phyloP scores from a whole-genome alignment of 2,888 invertebrate genomes.

The Drosophila siamana region DNA sequence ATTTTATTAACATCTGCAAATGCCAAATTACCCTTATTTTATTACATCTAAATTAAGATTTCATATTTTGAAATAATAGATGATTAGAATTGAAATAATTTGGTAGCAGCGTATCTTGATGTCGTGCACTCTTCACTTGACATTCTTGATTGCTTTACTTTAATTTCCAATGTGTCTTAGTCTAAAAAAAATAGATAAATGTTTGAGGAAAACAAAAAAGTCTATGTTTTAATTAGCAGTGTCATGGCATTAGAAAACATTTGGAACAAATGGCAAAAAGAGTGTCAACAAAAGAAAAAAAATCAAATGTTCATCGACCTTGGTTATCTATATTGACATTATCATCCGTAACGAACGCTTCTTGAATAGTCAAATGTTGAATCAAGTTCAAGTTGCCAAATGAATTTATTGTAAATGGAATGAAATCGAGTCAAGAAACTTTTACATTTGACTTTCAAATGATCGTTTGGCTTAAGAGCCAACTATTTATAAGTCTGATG shows the following conservation, averaged over 20 bases:
- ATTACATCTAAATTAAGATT: too few relatives aligned
- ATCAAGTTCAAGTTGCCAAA: conserved; percentile 55
- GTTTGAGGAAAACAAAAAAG: conserved; percentile 29
- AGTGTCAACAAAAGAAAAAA: conserved; percentile 12
- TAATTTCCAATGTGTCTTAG: conserved; percentile 1
- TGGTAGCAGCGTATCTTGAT: neutral
- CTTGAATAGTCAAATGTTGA: conserved; percentile 40
- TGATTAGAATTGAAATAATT: neutral
- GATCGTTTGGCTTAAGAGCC: conserved; percentile 22
- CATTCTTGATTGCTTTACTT: neutral
- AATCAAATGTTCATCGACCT: conserved; percentile 48
- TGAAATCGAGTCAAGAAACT: conserved; percentile 56
- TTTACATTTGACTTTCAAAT: conserved; percentile 70
- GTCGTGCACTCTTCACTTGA: neutral
- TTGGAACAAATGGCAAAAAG: conserved; percentile 7
- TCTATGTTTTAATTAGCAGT: conserved; percentile 44
- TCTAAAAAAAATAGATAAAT: neutral
- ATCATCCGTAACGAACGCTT: conserved; percentile 56
- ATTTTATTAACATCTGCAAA: too few relatives aligned
- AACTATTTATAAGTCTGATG: conserved; percentile 26
- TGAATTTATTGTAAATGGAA: conserved; percentile 42
- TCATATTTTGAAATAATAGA: too few relatives aligned
- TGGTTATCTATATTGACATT: conserved; percentile 31
- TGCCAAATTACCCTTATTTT: too few relatives aligned
- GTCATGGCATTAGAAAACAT: conserved; percentile 4